Percentiles rank a stretch among this genome's conserved stretches.
Conservation (phyloP, 1,140 invertebrate species). For the Drosophila aff. region DNA sequence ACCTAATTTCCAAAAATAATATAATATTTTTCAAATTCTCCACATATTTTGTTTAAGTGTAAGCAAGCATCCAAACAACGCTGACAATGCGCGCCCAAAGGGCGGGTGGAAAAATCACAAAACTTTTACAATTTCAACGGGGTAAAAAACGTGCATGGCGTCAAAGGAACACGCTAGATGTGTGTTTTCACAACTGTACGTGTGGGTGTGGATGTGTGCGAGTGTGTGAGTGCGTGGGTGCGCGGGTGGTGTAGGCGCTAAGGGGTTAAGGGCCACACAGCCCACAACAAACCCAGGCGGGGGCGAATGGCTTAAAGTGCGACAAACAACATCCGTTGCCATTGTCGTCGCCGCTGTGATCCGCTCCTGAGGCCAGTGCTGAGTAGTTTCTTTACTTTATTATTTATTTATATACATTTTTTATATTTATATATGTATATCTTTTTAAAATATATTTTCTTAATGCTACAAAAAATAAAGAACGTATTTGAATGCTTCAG, state of each 20-base stretch:
- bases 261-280: conserved; percentile 9
- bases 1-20: background rate
- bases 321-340: conserved; percentile 62
- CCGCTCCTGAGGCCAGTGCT: background rate
- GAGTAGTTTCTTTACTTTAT: background rate
- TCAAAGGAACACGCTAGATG: conserved; percentile 67
- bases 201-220: background rate
- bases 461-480: background rate
- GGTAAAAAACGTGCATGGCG: conserved; percentile 73
- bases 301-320: conserved; percentile 57
- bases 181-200: conserved; percentile 6
- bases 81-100: conserved; percentile 59
- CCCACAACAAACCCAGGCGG: conserved; percentile 18
- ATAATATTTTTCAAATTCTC: background rate
- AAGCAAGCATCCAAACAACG: conserved; percentile 25
- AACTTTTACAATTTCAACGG: conserved; percentile 78
- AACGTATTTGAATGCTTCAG: background rate
- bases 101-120: conserved; percentile 54
- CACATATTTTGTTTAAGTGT: conserved; percentile 5
- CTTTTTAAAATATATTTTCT: background rate
- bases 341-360: conserved; percentile 41
- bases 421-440: background rate
- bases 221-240: background rate
- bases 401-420: background rate
- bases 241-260: background rate